phyloP scores from a whole-genome alignment of 64 coral and sea anemone genomes.

The Montipora sp. region DNA sequence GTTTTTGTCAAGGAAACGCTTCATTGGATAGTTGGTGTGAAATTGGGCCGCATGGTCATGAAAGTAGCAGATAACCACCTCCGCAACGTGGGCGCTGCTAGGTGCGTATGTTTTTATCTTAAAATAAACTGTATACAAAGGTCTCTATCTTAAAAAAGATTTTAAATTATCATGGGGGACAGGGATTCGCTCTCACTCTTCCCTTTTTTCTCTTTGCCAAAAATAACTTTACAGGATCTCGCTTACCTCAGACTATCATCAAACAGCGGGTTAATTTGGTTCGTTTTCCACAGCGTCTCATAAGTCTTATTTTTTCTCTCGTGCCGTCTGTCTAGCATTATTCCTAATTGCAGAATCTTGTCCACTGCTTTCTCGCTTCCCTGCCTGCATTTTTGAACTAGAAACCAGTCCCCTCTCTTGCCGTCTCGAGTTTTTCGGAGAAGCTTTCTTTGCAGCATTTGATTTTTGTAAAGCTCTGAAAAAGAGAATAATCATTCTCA shows the following conservation, averaged over 20 bases:
- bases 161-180: too few relatives aligned
- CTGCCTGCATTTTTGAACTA: background rate
- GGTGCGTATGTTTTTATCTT: too few relatives aligned
- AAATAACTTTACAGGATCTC: too few relatives aligned
- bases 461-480: background rate
- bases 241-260: background rate
- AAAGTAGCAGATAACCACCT: too few relatives aligned
- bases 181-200: background rate
- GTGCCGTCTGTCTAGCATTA: background rate
- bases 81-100: too few relatives aligned
- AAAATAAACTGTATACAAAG: too few relatives aligned
- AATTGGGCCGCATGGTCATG: too few relatives aligned
- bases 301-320: conserved; percentile 14
- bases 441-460: background rate
- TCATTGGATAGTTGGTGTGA: too few relatives aligned
- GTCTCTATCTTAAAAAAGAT: too few relatives aligned
- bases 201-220: too few relatives aligned
- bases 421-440: background rate
- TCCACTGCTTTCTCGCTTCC: background rate
- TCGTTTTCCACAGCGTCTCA: conserved; percentile 37
- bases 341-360: conserved; percentile 2
- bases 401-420: background rate
- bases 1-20: too few relatives aligned
- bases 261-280: conserved; percentile 24
- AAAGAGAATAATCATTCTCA: background rate